A percentile compares a stretch with the other conserved stretches of the same genome.
Conservation (phyloP, 37 sponge, comb jelly and placozoan genomes). For the Lycopodina hypogea region DNA sequence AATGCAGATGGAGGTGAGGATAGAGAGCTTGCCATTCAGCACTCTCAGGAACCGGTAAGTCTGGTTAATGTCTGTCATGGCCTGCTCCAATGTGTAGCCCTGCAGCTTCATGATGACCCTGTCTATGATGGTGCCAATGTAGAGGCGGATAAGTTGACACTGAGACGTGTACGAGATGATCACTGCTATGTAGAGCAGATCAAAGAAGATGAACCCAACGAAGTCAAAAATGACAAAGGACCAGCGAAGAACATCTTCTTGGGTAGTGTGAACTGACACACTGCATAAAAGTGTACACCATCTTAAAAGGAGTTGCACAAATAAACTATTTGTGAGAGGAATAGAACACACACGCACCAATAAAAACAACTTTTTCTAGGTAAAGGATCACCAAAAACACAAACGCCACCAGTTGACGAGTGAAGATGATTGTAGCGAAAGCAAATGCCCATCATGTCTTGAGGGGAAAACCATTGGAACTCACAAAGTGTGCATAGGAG, state of each 20-base stretch:
- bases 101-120: slow-evolving; percentile 41
- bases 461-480: no score
- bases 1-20: slow-evolving; percentile 36
- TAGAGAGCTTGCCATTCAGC: slow-evolving; percentile 55
- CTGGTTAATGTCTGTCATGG: slow-evolving; percentile 48
- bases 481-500: no score
- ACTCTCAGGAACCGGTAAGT: slow-evolving; percentile 34
- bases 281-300: neutral
- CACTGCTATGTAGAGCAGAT: slow-evolving; percentile 73
- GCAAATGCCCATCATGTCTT: no score
- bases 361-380: no score
- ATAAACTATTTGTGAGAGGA: neutral
- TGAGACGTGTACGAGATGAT: slow-evolving; percentile 64
- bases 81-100: slow-evolving; percentile 40
- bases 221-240: slow-evolving; percentile 35
- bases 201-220: slow-evolving; percentile 64
- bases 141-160: slow-evolving; percentile 60
- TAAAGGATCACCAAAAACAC: no score
- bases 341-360: no score
- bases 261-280: neutral
- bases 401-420: no score
- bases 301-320: neutral
- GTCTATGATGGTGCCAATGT: slow-evolving; percentile 49
- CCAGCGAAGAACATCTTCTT: slow-evolving; percentile 22
- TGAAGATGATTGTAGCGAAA: no score